phyloP scores from a whole-genome alignment of 2,797 vertebrate species.

The Lophura swinhoii region DNA sequence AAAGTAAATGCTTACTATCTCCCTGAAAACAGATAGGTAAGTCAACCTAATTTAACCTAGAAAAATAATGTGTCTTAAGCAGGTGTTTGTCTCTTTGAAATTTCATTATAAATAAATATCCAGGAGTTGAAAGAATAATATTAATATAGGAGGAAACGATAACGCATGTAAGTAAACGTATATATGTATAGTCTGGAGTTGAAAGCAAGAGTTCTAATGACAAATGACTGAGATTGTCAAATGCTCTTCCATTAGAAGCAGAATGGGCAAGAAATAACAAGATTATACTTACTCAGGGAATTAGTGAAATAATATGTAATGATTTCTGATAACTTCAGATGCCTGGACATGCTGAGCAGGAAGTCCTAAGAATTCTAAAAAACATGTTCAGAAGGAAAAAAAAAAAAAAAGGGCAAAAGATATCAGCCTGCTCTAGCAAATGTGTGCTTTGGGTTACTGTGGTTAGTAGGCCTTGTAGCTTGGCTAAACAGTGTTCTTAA shows the following conservation, averaged over 20 bases:
- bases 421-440: not conserved
- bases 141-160: not conserved
- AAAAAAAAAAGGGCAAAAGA: not conserved
- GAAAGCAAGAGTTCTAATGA: not conserved
- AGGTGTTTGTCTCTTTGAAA: not conserved
- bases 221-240: not conserved
- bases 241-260: not conserved
- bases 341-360: not conserved
- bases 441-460: not conserved
- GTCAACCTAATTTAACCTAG: not conserved
- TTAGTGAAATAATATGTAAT: not conserved
- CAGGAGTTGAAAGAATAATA: not conserved
- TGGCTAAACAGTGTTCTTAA: not conserved
- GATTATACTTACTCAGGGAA: not conserved
- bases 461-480: not conserved
- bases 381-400: not conserved
- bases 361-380: not conserved
- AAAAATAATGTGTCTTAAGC: not conserved
- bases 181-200: not conserved
- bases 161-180: not conserved
- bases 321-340: not conserved
- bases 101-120: not conserved
- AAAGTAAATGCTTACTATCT: not conserved
- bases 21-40: not conserved
- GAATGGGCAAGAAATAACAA: not conserved